Evolutionary conservation across 2,113 vertebrate species (phyloP).

Genomic region (Corythaeola cristata): DNA sequence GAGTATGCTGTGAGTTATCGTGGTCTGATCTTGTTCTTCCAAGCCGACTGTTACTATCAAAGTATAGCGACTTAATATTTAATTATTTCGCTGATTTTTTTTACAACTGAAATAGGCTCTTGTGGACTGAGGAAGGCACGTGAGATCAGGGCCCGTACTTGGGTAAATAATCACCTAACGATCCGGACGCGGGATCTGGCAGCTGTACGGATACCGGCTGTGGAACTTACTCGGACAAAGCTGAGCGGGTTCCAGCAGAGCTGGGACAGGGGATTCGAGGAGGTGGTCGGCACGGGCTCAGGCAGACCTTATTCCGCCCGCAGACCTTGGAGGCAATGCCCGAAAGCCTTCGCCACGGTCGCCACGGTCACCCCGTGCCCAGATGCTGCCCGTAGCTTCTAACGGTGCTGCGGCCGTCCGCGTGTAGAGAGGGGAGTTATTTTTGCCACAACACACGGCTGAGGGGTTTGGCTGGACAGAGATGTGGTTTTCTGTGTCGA

Average conservation of each 20-base stretch:
- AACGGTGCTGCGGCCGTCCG: background rate
- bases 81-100: background rate
- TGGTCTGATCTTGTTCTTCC: background rate
- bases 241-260: background rate
- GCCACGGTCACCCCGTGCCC: fast-evolving
- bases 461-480: background rate
- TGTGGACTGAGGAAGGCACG: too few relatives aligned
- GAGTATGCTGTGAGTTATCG: background rate
- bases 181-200: fast-evolving
- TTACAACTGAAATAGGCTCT: background rate
- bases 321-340: background rate
- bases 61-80: background rate
- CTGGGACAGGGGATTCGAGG: background rate
- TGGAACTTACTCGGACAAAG: background rate
- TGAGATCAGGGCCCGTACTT: background rate
- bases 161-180: background rate
- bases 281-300: fast-evolving
- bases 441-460: background rate
- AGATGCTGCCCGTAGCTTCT: background rate
- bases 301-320: fast-evolving
- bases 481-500: background rate
- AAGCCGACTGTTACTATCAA: background rate
- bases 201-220: fast-evolving
- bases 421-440: background rate
- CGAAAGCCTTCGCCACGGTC: background rate